Conservation (phyloP, 1,140 invertebrate genomes). For the Diabrotica virgifera region DNA sequence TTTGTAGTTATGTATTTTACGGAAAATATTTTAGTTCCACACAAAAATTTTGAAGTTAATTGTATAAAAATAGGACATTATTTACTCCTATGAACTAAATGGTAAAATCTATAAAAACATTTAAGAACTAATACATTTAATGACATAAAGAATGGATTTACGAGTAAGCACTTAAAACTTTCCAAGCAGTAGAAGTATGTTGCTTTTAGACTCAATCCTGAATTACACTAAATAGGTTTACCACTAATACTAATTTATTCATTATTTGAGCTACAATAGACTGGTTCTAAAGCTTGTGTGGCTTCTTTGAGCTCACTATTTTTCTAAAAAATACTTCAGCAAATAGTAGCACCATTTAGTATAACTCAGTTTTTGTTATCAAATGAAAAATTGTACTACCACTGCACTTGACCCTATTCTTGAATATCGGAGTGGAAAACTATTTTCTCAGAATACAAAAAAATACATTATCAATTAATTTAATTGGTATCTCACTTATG, state of each 20-base stretch:
- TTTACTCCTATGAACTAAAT: neutral
- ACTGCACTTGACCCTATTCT: too few relatives aligned
- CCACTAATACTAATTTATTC: neutral
- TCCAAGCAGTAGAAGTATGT: neutral
- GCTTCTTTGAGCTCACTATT: neutral
- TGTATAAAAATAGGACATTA: constrained; percentile 1
- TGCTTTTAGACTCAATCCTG: neutral
- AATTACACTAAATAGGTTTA: neutral
- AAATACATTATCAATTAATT: too few relatives aligned
- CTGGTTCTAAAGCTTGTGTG: neutral
- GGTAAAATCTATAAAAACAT: constrained; percentile 1
- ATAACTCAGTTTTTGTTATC: too few relatives aligned
- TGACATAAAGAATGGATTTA: neutral
- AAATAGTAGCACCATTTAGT: neutral
- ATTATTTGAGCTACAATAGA: neutral
- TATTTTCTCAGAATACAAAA: too few relatives aligned
- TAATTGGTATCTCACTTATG: too few relatives aligned
- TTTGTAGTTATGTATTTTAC: constrained; percentile 1
- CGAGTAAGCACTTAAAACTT: neutral
- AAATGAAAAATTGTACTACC: too few relatives aligned
- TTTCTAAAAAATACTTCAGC: neutral
- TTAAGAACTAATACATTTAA: neutral
- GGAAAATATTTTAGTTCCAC: constrained; percentile 2
- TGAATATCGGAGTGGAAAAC: too few relatives aligned
- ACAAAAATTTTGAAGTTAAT: neutral